Conservation (phyloP, 1,140 invertebrate genomes). For the Mercenaria mercenaria region DNA sequence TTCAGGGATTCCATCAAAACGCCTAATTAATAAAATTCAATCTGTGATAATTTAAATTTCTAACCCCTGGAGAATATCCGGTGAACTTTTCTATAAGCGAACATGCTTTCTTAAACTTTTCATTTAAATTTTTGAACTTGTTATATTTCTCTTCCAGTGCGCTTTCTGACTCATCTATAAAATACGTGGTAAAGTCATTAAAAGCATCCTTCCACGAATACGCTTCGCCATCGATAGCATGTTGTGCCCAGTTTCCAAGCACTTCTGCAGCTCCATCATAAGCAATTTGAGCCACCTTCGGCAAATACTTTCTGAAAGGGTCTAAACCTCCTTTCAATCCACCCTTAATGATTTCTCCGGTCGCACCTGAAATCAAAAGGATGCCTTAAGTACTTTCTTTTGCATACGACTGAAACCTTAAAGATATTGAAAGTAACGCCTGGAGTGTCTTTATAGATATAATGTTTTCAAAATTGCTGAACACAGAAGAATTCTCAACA, state of each 20-base stretch:
- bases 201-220: background rate
- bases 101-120: background rate
- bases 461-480: no score
- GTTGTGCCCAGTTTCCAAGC: background rate
- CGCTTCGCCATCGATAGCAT: background rate
- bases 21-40: no score
- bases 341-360: background rate
- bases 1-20: no score
- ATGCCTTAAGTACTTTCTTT: no score
- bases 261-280: background rate
- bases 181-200: background rate
- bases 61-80: no score
- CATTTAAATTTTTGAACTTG: background rate
- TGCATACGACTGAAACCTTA: no score
- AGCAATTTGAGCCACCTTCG: background rate
- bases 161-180: background rate
- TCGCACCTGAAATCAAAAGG: constrained; percentile 9
- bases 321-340: background rate
- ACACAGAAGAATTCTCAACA: no score
- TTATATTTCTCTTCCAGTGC: background rate
- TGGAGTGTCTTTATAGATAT: no score
- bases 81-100: no score
- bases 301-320: background rate
- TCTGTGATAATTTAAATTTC: no score
- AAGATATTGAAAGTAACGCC: no score